A percentile compares a stretch with the other conserved stretches of the same genome.
Evolutionary conservation across 2,113 vertebrate species (phyloP).

Genomic region (Alosa alosa): DNA sequence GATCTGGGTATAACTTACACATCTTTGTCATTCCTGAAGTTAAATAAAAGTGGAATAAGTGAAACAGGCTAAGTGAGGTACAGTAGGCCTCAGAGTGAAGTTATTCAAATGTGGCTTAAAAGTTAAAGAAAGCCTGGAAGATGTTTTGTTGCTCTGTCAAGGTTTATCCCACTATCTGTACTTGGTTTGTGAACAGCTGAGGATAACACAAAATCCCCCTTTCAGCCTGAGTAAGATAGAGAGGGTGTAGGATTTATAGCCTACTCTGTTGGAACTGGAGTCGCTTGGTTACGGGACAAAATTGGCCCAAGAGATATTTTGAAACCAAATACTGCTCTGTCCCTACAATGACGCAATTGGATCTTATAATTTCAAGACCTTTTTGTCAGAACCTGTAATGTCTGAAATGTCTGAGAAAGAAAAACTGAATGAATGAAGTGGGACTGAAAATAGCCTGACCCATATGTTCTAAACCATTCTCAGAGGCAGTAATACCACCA

Average conservation of each 20-base stretch:
- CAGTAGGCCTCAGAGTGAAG: neutral
- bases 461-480: neutral
- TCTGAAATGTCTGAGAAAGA: slow-evolving; percentile 21
- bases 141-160: neutral
- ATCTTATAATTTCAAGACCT: slow-evolving; percentile 22
- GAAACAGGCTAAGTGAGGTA: neutral
- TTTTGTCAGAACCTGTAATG: slow-evolving; percentile 17
- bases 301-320: slow-evolving; percentile 54
- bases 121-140: neutral
- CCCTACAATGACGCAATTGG: slow-evolving; percentile 51
- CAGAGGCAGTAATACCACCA: neutral
- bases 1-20: neutral
- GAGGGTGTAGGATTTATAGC: slow-evolving; percentile 41
- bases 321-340: slow-evolving; percentile 54
- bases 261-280: slow-evolving; percentile 51
- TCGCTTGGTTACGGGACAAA: slow-evolving; percentile 56
- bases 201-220: slow-evolving; percentile 16
- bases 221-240: slow-evolving; percentile 52
- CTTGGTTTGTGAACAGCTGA: neutral
- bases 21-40: neutral
- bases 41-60: neutral
- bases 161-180: neutral
- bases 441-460: neutral
- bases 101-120: neutral
- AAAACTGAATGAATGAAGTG: neutral